These are phyloP conservation scores for Euphydryas editha DNA, from an alignment of 2,888 invertebrate genomes.

Conservation along the genomic window DNA sequence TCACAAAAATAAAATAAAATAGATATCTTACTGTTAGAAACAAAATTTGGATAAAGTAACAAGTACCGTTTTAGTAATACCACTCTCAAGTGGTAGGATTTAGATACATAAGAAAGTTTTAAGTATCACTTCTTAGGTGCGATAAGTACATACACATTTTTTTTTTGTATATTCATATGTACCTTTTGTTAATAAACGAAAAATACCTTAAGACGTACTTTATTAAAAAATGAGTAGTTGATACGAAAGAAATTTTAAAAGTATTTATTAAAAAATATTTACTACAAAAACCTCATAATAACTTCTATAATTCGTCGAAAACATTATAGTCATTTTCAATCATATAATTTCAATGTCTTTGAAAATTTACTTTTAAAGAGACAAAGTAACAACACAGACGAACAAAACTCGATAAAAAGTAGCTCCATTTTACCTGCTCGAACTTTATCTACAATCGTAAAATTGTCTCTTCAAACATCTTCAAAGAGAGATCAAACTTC, in stretches of 20 bases:
- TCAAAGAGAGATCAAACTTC: slow-evolving; percentile 43
- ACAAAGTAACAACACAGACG: slow-evolving; percentile 25
- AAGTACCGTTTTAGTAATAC: no score
- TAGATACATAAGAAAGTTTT: no score
- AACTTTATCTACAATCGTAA: slow-evolving; percentile 43
- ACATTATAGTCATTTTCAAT: slow-evolving; percentile 12
- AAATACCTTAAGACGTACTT: no score
- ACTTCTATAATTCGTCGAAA: background rate
- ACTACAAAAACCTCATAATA: background rate
- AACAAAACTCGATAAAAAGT: slow-evolving; percentile 34
- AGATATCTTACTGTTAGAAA: no score
- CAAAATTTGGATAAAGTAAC: no score
- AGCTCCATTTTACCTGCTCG: slow-evolving; percentile 37
- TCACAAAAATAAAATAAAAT: no score
- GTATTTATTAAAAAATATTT: background rate
- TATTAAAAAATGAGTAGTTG: no score
- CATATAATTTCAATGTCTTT: slow-evolving; percentile 20
- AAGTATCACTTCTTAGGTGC: no score
- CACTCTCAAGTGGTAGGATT: no score
- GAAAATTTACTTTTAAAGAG: slow-evolving; percentile 17
- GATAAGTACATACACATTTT: no score
- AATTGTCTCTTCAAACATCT: slow-evolving; percentile 40
- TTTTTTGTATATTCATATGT: no score
- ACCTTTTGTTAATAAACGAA: no score
- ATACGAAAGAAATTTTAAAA: background rate